Evolutionary conservation across 2,797 vertebrate species (phyloP).

Genomic region (Poliocrania exsul): DNA sequence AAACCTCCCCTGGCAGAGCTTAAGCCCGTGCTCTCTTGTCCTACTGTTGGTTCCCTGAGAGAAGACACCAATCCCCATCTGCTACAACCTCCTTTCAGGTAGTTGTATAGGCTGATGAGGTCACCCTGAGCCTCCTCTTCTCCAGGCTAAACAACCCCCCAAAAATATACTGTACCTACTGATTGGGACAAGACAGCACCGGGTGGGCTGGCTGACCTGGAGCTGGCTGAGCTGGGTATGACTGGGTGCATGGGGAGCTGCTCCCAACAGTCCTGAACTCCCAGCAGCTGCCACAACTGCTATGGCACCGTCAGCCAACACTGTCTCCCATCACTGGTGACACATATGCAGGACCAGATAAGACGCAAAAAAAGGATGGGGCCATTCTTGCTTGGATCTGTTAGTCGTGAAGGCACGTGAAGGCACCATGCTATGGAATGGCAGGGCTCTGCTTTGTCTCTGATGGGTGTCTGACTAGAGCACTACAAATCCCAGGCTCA

Average conservation of each 20-base stretch:
- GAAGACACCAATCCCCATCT: too few species aligned
- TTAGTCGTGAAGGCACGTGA: fast-evolving
- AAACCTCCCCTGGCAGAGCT: too few species aligned
- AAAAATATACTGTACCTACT: fast-evolving
- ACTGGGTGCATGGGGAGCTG: fast-evolving
- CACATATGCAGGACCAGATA: fast-evolving
- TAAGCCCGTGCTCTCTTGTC: too few species aligned
- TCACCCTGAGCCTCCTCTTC: too few species aligned
- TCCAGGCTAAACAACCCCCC: too few species aligned
- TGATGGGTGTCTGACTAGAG: fast-evolving
- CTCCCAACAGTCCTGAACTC: not conserved
- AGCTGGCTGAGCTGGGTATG: fast-evolving
- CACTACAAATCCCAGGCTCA: fast-evolving
- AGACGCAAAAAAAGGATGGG: not conserved
- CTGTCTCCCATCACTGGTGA: fast-evolving
- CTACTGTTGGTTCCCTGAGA: too few species aligned
- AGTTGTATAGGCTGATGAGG: too few species aligned
- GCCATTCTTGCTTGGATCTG: not conserved
- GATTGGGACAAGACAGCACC: not conserved
- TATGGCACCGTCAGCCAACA: fast-evolving
- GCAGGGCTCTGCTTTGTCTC: not conserved
- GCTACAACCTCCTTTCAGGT: too few species aligned
- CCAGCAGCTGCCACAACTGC: not conserved
- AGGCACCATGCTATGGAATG: fast-evolving
- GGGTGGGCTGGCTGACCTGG: not conserved